Percentiles rank a stretch among this genome's conserved stretches.
phyloP scores from a whole-genome alignment of 2,797 vertebrate species.

The Smutsia gigantea region DNA sequence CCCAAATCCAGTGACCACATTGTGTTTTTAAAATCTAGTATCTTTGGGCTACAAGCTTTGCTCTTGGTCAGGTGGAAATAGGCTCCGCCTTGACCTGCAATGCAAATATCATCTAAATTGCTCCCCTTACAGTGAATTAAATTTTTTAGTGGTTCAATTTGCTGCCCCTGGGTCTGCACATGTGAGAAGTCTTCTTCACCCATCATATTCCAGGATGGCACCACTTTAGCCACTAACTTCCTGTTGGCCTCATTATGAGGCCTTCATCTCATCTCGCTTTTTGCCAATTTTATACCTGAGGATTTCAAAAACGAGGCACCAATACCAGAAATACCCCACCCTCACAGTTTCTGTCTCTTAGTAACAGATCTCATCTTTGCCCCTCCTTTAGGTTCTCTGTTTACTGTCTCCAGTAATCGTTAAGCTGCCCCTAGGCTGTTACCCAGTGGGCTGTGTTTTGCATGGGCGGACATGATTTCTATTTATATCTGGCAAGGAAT shows the following conservation, averaged over 20 bases:
- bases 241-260: not conserved
- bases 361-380: conserved; percentile 48
- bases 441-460: not conserved
- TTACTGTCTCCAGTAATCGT: not conserved
- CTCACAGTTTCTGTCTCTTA: conserved; percentile 40
- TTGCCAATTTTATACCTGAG: conserved; percentile 4
- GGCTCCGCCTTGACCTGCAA: not conserved
- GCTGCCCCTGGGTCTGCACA: not conserved
- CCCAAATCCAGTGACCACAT: not conserved
- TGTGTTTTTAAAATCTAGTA: not conserved
- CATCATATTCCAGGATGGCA: not conserved
- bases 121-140: not conserved
- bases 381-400: not conserved
- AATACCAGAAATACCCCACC: not conserved
- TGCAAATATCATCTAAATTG: not conserved
- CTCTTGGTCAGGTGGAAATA: not conserved
- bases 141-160: not conserved
- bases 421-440: not conserved
- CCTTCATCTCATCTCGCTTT: conserved; percentile 8
- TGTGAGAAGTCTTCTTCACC: not conserved
- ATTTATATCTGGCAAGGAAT: conserved; percentile 40
- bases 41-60: not conserved
- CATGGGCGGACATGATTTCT: not conserved
- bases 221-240: not conserved
- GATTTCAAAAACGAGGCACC: not conserved